A percentile compares a stretch with the other conserved stretches of the same genome.
Conservation (phyloP, 2,113 vertebrate species). For the Oxyura jamaicensis region DNA sequence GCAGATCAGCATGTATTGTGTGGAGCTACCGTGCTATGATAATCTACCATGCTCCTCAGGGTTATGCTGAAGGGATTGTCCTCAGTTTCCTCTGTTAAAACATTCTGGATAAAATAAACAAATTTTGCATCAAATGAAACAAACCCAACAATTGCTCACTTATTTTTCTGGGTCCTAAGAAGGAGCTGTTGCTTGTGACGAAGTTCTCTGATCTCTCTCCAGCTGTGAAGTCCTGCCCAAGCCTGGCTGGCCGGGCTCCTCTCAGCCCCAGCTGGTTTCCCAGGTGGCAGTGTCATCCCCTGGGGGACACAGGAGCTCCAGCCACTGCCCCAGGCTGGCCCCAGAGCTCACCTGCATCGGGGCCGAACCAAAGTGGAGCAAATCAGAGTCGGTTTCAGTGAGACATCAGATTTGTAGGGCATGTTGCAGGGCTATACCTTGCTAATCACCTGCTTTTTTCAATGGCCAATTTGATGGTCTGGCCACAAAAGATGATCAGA, state of each 20-base stretch:
- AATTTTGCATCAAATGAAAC: not conserved
- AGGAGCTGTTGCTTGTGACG: not conserved
- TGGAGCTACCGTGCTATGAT: not conserved
- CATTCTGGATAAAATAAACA: not conserved
- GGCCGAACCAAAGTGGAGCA: not conserved
- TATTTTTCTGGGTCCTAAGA: not conserved
- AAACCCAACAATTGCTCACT: fast-evolving
- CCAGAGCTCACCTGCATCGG: not conserved
- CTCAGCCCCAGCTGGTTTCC: not conserved
- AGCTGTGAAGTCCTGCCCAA: not conserved
- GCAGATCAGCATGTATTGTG: not conserved
- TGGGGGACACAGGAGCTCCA: no score
- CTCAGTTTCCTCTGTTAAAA: not conserved
- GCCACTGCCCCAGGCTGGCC: not conserved
- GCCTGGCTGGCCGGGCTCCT: fast-evolving
- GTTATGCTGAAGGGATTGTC: not conserved
- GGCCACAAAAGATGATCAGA: not conserved
- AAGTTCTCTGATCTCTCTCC: not conserved
- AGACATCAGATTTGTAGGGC: not conserved
- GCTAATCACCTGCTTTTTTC: not conserved
- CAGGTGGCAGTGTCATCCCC: not conserved
- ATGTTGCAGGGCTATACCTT: not conserved
- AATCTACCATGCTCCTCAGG: fast-evolving
- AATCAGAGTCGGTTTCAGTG: not conserved
- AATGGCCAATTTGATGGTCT: not conserved